Evolutionary conservation across 2,113 vertebrate species (phyloP), one percentile per base, ranked within the genome.

Genomic region (Eubucco bourcierii): DNA sequence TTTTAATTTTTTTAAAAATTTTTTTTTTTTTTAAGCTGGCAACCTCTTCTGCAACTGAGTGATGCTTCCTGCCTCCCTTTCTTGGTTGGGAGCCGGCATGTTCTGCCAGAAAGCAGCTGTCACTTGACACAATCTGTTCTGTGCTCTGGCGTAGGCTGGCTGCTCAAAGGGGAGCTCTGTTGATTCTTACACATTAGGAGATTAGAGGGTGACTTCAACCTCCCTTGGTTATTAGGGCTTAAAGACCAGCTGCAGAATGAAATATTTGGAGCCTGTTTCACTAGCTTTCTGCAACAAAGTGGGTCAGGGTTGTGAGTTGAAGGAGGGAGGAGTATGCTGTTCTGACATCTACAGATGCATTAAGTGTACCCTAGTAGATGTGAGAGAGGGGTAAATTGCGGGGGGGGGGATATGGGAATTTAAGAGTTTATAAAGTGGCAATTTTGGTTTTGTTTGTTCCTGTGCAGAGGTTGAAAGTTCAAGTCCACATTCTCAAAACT

Each of bases 111-210:
- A 94, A 90, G 88, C 93, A 95, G 87, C 88, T 95, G 93, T 96
- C 94, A 89, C 94, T 93, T 75, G 95, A 96, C 95, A 96, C 93
- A 94, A 88, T 94, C 96, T 94, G 90, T 95, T 95, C 94, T 90
- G 88, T 90, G 81, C 91, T 97, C 94, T 1, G 0, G 94, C 90
- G 83, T 95, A 90, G 91, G 95, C 96, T 94, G 94, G 53, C 85
- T 92, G 95, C 94, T 97, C 96, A 96, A 95, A 97, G 94, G 93
- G 90, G 88, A 93, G 88, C 94, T 96, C 94, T 96, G 93, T 95
- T 95, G 95, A 89, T 95, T 95, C 96, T 96, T 95, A 88, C 91
- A 94, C 95, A 84, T 95, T 93, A 46, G 88, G 71, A 94, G 93
- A 95, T 95, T 86, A 95, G 87, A 85, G 93, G 63, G 73, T 95